Evolutionary conservation across 2,113 vertebrate species (phyloP).

Genomic region (Nothoprocta pentlandii): DNA sequence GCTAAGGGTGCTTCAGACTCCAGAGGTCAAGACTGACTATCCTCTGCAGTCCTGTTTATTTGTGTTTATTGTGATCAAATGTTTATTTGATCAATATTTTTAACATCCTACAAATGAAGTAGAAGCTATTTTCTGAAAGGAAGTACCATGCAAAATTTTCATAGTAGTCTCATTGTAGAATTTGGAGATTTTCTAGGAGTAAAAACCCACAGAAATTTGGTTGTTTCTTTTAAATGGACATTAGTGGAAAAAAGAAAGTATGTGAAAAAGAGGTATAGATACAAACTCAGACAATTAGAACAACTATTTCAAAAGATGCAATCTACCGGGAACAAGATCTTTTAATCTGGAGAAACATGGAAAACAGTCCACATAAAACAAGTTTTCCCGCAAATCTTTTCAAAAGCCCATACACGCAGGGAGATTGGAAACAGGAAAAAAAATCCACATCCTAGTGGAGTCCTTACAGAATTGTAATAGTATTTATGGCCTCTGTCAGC

Average conservation of each 20-base stretch:
- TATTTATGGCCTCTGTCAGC: slow-evolving; percentile 12
- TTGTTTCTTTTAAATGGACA: background rate
- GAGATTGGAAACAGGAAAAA: background rate
- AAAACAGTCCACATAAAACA: background rate
- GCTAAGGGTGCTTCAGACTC: background rate
- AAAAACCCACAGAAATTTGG: background rate
- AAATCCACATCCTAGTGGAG: background rate
- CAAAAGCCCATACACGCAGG: background rate
- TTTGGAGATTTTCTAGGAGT: background rate
- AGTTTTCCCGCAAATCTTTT: background rate
- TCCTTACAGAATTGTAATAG: background rate
- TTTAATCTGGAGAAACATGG: background rate
- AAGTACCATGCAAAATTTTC: background rate
- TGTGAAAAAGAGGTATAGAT: background rate
- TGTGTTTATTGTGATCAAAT: too few relatives aligned
- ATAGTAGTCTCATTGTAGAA: background rate
- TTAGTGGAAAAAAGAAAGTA: background rate
- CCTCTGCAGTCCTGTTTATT: background rate
- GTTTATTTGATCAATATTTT: background rate
- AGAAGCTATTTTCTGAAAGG: background rate
- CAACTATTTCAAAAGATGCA: background rate
- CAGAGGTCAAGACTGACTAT: background rate
- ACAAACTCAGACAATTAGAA: background rate
- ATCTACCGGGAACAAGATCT: background rate
- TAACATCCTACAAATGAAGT: background rate